phyloP scores from a whole-genome alignment of 1,140 invertebrate species.

The Heterodera schachtii region DNA sequence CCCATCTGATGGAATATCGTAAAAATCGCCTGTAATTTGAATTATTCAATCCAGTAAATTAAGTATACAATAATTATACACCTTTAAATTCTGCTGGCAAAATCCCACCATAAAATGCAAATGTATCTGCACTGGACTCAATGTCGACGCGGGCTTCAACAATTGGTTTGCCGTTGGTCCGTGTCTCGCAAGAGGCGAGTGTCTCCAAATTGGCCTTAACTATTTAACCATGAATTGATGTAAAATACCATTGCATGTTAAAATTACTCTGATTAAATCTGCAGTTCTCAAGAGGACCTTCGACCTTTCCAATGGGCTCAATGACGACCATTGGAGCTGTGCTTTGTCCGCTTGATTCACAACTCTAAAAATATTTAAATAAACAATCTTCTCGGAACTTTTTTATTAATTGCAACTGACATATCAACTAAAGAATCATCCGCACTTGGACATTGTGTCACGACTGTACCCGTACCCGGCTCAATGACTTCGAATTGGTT shows the following conservation, averaged over 20 bases:
- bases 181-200: slow-evolving; percentile 54
- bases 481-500: slow-evolving; percentile 30
- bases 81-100: slow-evolving; percentile 28
- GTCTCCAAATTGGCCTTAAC: slow-evolving; percentile 24
- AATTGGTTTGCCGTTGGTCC: slow-evolving; percentile 61
- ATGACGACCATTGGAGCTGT: background rate
- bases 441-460: slow-evolving; percentile 18
- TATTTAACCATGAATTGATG: background rate
- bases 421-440: slow-evolving; percentile 20
- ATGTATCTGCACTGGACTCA: slow-evolving; percentile 58
- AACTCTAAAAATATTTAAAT: background rate
- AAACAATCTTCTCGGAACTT: no score
- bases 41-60: no score
- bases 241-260: background rate
- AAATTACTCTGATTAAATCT: slow-evolving; percentile 14
- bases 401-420: no score
- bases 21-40: slow-evolving; percentile 9
- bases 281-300: slow-evolving; percentile 23
- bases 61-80: no score
- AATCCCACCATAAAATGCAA: slow-evolving; percentile 49
- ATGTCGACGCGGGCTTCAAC: slow-evolving; percentile 54
- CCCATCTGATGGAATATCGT: slow-evolving; percentile 28
- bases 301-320: slow-evolving; percentile 23
- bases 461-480: slow-evolving; percentile 21
- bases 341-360: slow-evolving; percentile 2